phyloP scores from a whole-genome alignment of 2,113 vertebrate genomes.

The Mesitornis unicolor region DNA sequence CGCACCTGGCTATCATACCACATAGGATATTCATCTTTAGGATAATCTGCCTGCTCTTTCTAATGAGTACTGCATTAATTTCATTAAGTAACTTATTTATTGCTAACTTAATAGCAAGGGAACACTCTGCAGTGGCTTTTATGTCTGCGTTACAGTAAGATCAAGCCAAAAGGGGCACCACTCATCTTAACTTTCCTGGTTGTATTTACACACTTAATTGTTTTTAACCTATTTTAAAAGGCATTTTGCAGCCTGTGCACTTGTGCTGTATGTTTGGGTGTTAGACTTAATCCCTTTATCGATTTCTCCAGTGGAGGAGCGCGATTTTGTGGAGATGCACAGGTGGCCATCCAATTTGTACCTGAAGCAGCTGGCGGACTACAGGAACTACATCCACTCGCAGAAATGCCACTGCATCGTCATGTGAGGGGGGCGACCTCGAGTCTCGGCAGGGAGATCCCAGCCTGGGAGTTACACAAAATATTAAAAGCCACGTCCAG shows the following conservation, averaged over 20 bases:
- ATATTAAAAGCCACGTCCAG: not conserved
- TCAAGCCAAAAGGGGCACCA: not conserved
- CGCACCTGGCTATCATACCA: not conserved
- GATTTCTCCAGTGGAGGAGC: constrained; percentile 85
- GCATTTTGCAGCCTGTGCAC: not conserved
- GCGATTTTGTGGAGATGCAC: constrained; percentile 88
- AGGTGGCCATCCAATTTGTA: constrained; percentile 93
- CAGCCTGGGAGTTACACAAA: not conserved
- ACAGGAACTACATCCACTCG: constrained; percentile 88
- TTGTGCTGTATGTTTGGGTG: fast-evolving
- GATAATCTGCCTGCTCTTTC: not conserved
- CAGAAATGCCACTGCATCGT: constrained; percentile 88
- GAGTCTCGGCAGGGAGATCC: not conserved
- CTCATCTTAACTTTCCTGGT: not conserved
- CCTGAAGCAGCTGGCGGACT: constrained; percentile 93
- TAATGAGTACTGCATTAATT: not conserved
- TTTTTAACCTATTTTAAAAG: not conserved
- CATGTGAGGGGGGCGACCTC: constrained; percentile 78
- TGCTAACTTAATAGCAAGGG: not conserved
- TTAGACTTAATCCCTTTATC: not conserved
- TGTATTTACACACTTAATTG: fast-evolving
- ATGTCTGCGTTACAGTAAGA: fast-evolving
- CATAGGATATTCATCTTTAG: not conserved
- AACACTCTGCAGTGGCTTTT: fast-evolving
- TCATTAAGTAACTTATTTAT: not conserved